Percentiles rank a stretch among this genome's conserved stretches.
These are phyloP conservation scores for Calliphora vicina DNA, from an alignment of 1,140 invertebrate species.

Conservation along the genomic window DNA sequence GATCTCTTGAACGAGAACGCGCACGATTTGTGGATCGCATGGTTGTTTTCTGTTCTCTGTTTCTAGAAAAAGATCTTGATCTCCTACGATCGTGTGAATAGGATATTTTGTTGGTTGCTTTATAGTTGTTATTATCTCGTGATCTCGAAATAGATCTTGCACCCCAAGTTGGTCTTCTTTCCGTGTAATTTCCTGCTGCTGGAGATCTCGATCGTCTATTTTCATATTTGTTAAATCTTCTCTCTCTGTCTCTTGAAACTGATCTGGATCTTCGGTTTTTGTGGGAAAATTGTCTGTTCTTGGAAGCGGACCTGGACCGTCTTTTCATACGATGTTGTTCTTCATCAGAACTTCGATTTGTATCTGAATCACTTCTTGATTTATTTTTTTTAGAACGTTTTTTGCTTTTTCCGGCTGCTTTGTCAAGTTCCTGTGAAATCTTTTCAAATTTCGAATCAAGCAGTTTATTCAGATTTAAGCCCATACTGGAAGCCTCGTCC, in stretches of 20 bases:
- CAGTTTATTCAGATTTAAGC: slow-evolving; percentile 49
- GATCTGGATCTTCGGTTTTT: background rate
- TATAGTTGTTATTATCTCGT: background rate
- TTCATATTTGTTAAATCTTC: background rate
- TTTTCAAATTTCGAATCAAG: slow-evolving; percentile 56
- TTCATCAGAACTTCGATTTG: background rate
- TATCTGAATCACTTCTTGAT: background rate
- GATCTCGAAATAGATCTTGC: background rate
- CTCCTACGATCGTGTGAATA: too few relatives aligned
- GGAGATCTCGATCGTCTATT: background rate
- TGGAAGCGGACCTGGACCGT: background rate
- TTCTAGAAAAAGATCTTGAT: background rate
- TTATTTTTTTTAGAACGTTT: slow-evolving; percentile 36
- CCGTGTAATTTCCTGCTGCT: background rate
- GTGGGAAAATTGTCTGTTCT: background rate
- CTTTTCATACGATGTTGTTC: background rate
- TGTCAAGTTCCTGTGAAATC: slow-evolving; percentile 58
- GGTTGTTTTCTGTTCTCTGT: background rate
- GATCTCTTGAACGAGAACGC: slow-evolving; percentile 10
- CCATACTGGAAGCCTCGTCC: slow-evolving; percentile 24
- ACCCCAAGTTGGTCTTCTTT: background rate
- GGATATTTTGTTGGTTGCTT: background rate
- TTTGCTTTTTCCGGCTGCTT: slow-evolving; percentile 42
- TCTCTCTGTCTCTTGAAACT: background rate
- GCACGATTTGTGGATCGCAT: background rate